A percentile compares a stretch with the other conserved stretches of the same genome.
Evolutionary conservation across 2,113 vertebrate species (phyloP).

Genomic region (Ailurus styani): DNA sequence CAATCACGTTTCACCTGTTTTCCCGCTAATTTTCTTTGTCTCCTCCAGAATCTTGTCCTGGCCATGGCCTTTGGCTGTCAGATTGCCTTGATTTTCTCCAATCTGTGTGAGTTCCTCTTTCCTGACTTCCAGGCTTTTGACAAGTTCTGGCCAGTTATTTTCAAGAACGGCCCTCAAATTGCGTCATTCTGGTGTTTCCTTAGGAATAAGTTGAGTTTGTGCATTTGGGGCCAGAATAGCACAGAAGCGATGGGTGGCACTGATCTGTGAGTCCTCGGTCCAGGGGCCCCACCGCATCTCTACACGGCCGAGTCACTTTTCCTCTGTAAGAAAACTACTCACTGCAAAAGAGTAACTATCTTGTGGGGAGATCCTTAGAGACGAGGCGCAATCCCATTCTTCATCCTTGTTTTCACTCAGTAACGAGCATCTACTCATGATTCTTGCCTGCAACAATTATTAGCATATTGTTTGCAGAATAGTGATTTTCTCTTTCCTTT

Average conservation of each 20-base stretch:
- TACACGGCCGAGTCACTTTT: not conserved
- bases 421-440: not conserved
- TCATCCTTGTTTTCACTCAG: not conserved
- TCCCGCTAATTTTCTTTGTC: not conserved
- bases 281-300: not conserved
- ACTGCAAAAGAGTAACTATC: not conserved
- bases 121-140: not conserved
- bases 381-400: not conserved
- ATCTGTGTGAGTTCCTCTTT: not conserved
- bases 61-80: not conserved
- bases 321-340: not conserved
- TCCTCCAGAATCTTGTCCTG: not conserved
- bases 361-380: not conserved
- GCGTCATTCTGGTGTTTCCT: not conserved
- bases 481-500: not conserved
- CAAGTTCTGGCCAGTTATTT: not conserved
- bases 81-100: not conserved
- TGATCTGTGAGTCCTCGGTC: fast-evolving
- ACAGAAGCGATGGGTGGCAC: not conserved
- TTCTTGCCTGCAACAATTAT: not conserved
- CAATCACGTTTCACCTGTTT: not conserved
- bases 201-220: no score
- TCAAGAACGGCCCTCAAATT: not conserved
- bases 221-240: not conserved
- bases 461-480: not conserved